Evolutionary conservation across 2,113 vertebrate genomes (phyloP).

Genomic region (Eretmochelys imbricata): DNA sequence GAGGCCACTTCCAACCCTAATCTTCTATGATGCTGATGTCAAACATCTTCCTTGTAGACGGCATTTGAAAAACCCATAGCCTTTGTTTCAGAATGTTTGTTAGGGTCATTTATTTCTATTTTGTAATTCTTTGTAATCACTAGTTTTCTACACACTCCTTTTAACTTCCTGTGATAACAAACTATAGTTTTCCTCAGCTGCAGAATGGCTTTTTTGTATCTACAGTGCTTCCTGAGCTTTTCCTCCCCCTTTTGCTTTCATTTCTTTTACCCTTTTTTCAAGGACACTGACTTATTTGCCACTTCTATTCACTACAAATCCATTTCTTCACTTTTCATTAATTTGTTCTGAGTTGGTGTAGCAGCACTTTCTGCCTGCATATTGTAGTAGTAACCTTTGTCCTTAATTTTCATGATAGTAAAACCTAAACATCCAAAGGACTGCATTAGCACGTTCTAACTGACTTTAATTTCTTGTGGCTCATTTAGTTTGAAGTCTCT

Average conservation of each 20-base stretch:
- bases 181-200: background rate
- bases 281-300: background rate
- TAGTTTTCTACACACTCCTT: background rate
- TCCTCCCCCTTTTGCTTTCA: background rate
- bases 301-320: background rate
- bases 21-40: too few species aligned
- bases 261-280: background rate
- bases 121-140: fast-evolving
- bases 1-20: too few species aligned
- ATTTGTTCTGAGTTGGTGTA: fast-evolving
- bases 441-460: background rate
- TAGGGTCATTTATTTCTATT: background rate
- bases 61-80: background rate
- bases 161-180: background rate
- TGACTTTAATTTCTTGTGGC: background rate
- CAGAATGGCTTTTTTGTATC: background rate
- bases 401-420: background rate
- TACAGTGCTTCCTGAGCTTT: background rate
- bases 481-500: background rate
- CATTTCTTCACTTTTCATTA: background rate
- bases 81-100: background rate
- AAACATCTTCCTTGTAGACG: background rate
- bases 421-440: background rate
- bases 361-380: background rate
- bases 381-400: fast-evolving